Base-by-base conservation (phyloP, 2,797 vertebrate species). In the Leptatherina wallacei region DNA sequence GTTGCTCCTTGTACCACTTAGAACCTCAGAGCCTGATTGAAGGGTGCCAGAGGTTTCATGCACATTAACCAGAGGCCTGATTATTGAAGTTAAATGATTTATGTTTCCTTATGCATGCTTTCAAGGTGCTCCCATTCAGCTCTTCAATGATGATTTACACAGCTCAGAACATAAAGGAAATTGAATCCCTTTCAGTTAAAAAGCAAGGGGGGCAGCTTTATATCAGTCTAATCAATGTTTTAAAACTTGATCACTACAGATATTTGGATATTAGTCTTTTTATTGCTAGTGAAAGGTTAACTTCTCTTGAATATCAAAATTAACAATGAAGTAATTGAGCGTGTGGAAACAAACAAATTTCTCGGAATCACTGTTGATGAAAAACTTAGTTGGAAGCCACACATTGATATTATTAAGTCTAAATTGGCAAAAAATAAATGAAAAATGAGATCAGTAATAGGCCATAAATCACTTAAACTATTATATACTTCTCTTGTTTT, bases 21-120 rank as follows among this genome's bases (percentile, higher is more conserved):
- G 83, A 87, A 64, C 57, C 57, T 74, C 73, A 59, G 78, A 73
- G 81, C 61, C 67, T 88, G 87, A 92, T 73, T 89, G 75, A 87
- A 79, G 40, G 30, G 69, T 65, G 73, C 73, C 71, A 62, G 32
- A 77, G 44, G 57, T 36, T 22, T 80, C 61, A 85, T 92, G 38
- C 73, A 92, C 92, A 90, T 92, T 90, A 77, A 92, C 84, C 55
- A 65, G 12, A 65, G 30, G 33, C 8, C 62, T 75, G 79, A 84
- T 87, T 78, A 73, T 71, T 44, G 69, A 75, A 55, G 63, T 75
- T 47, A 58, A 47, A 62, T 75, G 73, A 84, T 74, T 70, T 77
- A 72, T 16, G 20, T 69, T 44, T 47, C 64, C 52, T 69, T 27
- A 3, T 44, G 42, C 68, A n/a, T 52, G 61, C 44, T 75, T 71